Evolutionary conservation across 2,113 vertebrate genomes (phyloP).

Genomic region (Toxotes jaculatrix): DNA sequence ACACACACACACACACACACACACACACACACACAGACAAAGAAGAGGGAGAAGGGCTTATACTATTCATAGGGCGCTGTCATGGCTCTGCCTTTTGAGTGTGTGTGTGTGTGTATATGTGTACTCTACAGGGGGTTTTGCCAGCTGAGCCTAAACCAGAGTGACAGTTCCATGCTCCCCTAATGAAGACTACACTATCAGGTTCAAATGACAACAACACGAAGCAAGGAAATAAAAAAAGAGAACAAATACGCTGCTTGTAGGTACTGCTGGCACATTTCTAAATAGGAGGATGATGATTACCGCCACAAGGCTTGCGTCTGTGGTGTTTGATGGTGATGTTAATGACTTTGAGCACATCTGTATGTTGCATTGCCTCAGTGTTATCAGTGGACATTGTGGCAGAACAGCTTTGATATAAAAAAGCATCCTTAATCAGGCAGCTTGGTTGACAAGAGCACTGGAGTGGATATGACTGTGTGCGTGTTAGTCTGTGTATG

Average conservation of each 20-base stretch:
- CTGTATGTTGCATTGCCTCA: constrained; percentile 42
- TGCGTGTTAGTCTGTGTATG: not conserved
- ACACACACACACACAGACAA: constrained; percentile 5
- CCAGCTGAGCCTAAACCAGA: constrained; percentile 67
- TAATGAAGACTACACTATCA: constrained; percentile 71
- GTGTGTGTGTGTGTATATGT: constrained; percentile 29
- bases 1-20: not conserved
- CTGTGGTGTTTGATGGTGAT: constrained; percentile 59
- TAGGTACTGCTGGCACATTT: constrained; percentile 49
- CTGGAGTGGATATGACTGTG: constrained; percentile 30
- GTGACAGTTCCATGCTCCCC: constrained; percentile 63
- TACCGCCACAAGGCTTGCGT: constrained; percentile 22
- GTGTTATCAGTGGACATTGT: constrained; percentile 44
- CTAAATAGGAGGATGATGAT: constrained; percentile 57
- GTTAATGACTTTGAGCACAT: constrained; percentile 65
- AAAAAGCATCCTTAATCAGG: constrained; percentile 60
- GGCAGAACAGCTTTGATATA: constrained; percentile 37
- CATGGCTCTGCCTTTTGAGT: constrained; percentile 37
- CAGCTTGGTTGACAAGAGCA: constrained; percentile 48
- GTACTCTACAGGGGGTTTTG: constrained; percentile 48
- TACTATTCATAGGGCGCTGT: constrained; percentile 54
- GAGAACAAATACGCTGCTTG: constrained; percentile 64
- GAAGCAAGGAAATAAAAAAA: constrained; percentile 47
- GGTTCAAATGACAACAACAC: constrained; percentile 72
- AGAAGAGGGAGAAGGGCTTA: constrained; percentile 41